Conservation (phyloP, 2,888 invertebrate genomes). For the Pheosia tremula region DNA sequence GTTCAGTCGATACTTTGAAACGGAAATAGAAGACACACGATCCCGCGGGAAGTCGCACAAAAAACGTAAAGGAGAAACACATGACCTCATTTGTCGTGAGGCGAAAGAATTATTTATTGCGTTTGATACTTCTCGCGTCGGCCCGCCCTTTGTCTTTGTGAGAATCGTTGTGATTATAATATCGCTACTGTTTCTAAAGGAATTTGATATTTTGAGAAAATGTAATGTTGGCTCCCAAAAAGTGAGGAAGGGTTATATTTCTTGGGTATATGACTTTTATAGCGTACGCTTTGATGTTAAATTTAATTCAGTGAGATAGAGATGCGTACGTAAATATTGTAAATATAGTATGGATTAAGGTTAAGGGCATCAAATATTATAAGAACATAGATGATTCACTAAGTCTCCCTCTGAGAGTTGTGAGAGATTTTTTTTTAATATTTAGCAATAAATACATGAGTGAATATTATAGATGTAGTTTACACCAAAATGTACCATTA, state of each 20-base stretch:
- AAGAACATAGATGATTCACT: too few relatives aligned
- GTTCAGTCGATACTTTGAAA: conserved; percentile 76
- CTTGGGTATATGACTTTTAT: conserved; percentile 15
- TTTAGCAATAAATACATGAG: too few relatives aligned
- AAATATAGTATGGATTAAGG: conserved; percentile 15
- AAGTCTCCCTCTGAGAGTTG: too few relatives aligned
- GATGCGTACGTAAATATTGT: not conserved
- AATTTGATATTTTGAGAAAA: conserved; percentile 43
- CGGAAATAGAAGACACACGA: conserved; percentile 84
- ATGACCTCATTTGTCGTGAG: conserved; percentile 83
- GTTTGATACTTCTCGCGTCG: conserved; percentile 75
- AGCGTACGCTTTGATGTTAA: conserved; percentile 27
- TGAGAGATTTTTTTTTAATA: too few relatives aligned
- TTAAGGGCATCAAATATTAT: conserved; percentile 9
- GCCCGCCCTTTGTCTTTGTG: conserved; percentile 67
- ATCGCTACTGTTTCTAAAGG: conserved; percentile 52
- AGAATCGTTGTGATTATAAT: conserved; percentile 68
- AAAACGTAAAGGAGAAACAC: conserved; percentile 82
- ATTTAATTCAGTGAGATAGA: conserved; percentile 22
- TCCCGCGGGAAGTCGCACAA: conserved; percentile 80
- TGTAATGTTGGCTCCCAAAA: conserved; percentile 29
- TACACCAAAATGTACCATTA: conserved; percentile 5
- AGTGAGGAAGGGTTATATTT: conserved; percentile 26
- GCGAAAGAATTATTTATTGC: conserved; percentile 81
- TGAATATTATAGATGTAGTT: too few relatives aligned